phyloP scores from a whole-genome alignment of 2,888 invertebrate species.

The Lingula anatina region DNA sequence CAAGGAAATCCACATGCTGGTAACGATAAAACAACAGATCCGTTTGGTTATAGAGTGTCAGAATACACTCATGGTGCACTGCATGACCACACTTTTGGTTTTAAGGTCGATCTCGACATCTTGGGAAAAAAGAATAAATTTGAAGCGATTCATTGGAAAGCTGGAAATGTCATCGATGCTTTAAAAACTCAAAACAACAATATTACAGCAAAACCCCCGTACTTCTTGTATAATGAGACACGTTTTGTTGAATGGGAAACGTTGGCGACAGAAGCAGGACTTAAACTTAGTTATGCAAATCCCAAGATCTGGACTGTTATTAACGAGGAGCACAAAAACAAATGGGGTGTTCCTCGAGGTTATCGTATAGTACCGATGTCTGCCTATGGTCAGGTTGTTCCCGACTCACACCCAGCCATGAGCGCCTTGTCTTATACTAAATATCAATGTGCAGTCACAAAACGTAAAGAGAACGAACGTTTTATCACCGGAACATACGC shows the following conservation, averaged over 20 bases:
- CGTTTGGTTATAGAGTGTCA: conserved; percentile 18
- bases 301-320: conserved; percentile 19
- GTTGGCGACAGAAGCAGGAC: conserved; percentile 13
- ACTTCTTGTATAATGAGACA: conserved; percentile 15
- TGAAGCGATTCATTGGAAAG: conserved; percentile 16
- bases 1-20: conserved; percentile 14
- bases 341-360: conserved; percentile 17
- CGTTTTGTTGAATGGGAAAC: conserved; percentile 16
- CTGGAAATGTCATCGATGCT: conserved; percentile 13
- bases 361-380: conserved; percentile 15
- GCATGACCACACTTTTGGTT: conserved; percentile 20
- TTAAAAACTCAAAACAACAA: conserved; percentile 11
- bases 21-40: conserved; percentile 14
- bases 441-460: conserved; percentile 20
- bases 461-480: conserved; percentile 19
- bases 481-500: too few relatives aligned
- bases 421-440: conserved; percentile 19
- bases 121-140: conserved; percentile 15
- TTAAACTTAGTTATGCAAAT: conserved; percentile 9
- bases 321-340: conserved; percentile 18
- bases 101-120: conserved; percentile 23
- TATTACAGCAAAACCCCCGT: conserved; percentile 10
- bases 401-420: conserved; percentile 15
- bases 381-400: too few relatives aligned
- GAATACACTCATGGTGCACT: conserved; percentile 15